These are phyloP conservation scores for Herpetotheres cachinnans DNA, from an alignment of 2,113 vertebrate species.

Conservation along the genomic window DNA sequence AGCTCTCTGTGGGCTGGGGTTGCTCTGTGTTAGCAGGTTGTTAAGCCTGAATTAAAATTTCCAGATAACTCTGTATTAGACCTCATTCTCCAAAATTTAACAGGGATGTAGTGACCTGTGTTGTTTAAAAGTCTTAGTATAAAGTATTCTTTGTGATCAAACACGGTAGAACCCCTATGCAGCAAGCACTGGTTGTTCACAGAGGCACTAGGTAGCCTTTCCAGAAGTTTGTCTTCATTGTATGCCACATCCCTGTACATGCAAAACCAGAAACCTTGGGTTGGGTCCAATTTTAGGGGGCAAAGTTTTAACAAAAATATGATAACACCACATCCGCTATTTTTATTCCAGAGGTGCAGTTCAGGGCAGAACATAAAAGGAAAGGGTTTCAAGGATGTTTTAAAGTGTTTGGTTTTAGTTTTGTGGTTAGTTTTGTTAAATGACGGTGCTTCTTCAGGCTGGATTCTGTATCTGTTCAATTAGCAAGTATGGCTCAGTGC, in stretches of 20 bases:
- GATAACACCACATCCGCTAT: background rate
- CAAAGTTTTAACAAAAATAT: background rate
- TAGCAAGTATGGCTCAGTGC: background rate
- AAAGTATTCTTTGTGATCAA: background rate
- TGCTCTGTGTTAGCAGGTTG: background rate
- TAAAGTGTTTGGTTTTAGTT: background rate
- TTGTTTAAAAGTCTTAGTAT: background rate
- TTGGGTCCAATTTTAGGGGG: background rate
- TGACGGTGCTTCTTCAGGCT: background rate
- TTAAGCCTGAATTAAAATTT: background rate
- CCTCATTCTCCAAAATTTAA: background rate
- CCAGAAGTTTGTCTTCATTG: background rate
- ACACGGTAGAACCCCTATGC: accelerated
- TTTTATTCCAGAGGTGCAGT: background rate
- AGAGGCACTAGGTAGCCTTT: background rate
- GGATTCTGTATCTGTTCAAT: background rate
- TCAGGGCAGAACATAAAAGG: background rate
- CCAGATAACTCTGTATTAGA: background rate
- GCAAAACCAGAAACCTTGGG: background rate
- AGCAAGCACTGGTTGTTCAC: background rate
- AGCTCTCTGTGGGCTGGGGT: background rate
- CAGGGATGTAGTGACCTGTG: background rate
- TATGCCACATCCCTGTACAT: background rate
- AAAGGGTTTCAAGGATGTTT: background rate
- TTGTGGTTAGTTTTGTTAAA: background rate